Percentiles rank a stretch among this genome's conserved stretches.
These are phyloP conservation scores for Sphaerophoria rueppellii DNA, from an alignment of 2,888 invertebrate genomes.

Conservation along the genomic window DNA sequence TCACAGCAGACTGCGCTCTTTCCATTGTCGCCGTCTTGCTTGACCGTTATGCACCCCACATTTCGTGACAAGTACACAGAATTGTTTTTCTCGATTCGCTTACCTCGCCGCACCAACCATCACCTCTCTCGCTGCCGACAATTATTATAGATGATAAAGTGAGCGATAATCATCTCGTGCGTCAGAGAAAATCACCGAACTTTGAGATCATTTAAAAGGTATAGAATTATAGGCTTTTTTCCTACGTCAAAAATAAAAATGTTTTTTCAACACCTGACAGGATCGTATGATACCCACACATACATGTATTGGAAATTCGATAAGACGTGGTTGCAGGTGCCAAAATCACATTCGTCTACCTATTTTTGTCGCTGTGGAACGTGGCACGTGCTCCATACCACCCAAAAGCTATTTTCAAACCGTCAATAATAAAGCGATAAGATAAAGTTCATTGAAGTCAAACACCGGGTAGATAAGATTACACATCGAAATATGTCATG, in stretches of 20 bases:
- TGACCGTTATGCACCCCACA: slow-evolving; percentile 18
- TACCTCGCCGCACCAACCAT: too few species aligned
- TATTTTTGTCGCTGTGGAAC: slow-evolving; percentile 34
- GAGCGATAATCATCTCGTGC: slow-evolving; percentile 66
- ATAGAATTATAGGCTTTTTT: slow-evolving; percentile 24
- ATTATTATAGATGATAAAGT: slow-evolving; percentile 12
- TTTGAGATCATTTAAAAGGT: slow-evolving; percentile 43
- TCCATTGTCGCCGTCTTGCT: background rate
- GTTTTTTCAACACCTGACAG: background rate
- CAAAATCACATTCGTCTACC: background rate
- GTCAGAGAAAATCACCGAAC: slow-evolving; percentile 60
- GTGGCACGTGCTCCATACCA: slow-evolving; percentile 55
- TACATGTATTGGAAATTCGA: background rate
- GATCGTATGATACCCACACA: background rate
- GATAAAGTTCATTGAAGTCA: slow-evolving; percentile 65
- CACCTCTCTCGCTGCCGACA: background rate
- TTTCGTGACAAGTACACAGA: slow-evolving; percentile 15
- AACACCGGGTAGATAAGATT: slow-evolving; percentile 58
- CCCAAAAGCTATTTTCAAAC: slow-evolving; percentile 34
- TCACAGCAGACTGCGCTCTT: background rate
- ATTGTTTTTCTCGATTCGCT: slow-evolving; percentile 44
- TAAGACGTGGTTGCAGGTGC: slow-evolving; percentile 34
- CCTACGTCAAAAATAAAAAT: slow-evolving; percentile 2
- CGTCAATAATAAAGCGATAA: slow-evolving; percentile 40
- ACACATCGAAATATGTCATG: background rate